phyloP scores from a whole-genome alignment of 2,113 vertebrate species.

The Choloepus hoffmanni region DNA sequence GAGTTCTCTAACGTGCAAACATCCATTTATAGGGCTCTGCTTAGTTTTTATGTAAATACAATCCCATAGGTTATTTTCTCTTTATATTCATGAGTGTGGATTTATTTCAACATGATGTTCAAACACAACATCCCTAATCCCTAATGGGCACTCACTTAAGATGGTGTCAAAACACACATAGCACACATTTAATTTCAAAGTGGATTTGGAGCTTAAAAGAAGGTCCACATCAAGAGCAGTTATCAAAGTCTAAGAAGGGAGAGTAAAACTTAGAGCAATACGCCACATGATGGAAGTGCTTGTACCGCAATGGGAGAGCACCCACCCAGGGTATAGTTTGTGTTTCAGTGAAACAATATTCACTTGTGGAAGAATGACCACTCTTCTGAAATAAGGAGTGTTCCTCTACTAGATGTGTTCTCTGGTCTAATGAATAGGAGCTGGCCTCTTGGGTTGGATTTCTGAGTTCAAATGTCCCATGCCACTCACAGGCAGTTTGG shows the following conservation, averaged over 20 bases:
- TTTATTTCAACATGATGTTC: background rate
- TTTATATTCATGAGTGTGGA: rapidly evolving
- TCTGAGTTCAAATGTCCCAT: rapidly evolving
- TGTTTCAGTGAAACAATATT: background rate
- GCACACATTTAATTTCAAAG: background rate
- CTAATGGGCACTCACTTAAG: background rate
- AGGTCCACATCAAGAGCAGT: background rate
- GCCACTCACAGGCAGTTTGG: background rate
- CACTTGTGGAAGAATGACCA: background rate
- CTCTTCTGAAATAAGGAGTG: background rate
- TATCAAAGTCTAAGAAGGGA: too few relatives aligned
- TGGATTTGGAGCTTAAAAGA: too few relatives aligned
- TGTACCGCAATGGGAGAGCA: background rate
- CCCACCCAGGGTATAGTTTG: rapidly evolving
- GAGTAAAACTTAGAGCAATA: rapidly evolving
- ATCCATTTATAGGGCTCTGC: rapidly evolving
- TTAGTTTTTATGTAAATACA: rapidly evolving
- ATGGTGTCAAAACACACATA: background rate
- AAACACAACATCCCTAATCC: background rate
- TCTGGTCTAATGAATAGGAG: background rate
- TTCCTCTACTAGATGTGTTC: rapidly evolving
- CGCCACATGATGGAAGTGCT: rapidly evolving
- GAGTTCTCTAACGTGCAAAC: rapidly evolving
- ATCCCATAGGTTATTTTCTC: rapidly evolving
- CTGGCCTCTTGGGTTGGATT: background rate